Evolutionary conservation across 2,888 invertebrate species (phyloP), one percentile per base, ranked within the genome.

Genomic region (Mythimna loreyi): DNA sequence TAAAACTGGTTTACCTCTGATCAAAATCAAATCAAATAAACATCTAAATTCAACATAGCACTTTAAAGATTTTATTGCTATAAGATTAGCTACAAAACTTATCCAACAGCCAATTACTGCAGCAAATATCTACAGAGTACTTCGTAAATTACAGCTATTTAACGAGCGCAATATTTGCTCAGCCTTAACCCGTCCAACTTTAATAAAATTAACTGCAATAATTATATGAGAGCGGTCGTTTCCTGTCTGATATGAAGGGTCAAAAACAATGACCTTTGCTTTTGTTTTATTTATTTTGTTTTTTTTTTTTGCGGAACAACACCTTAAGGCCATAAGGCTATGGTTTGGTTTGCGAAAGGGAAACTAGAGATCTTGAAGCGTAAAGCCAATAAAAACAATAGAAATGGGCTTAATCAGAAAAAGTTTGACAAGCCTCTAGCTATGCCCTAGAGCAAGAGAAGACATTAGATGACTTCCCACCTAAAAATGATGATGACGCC

Each of bases 201-300:
- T 72, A 43, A 56, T 73, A 30, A 60, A 78, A 67, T 65, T 43
- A 56, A 67, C 55, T 58, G 19, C 33, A 45, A 53, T 70, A 61
- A 66, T 62, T 78, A 67, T 65, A 45, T 25, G 47, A 30, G 52
- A 58, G 61, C 21, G 56, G 59, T 61, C 21, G 49, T 68, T 81
- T 81, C 72, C 81, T 72, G 81, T 57, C 47, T 7, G 53, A 56
- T 25, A 53, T 36, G 13, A 70, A 72, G 75, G 68, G 70, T 78
- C 59, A 67, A 70, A 59, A 61, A 58, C 58, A 68, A 47, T 75
- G 65, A 72, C 53, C 80, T 79, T 72, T 63, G 11, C 40, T 57
- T 71, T 75, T 75, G 49, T 79, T 79, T 53, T 47, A 57, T 65
- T 73, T 77, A 4, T 13, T 30, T 40, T 45, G 6, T 23, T 68